Conservation (phyloP, 2,888 invertebrate genomes). For the Sisyra terminalis region DNA sequence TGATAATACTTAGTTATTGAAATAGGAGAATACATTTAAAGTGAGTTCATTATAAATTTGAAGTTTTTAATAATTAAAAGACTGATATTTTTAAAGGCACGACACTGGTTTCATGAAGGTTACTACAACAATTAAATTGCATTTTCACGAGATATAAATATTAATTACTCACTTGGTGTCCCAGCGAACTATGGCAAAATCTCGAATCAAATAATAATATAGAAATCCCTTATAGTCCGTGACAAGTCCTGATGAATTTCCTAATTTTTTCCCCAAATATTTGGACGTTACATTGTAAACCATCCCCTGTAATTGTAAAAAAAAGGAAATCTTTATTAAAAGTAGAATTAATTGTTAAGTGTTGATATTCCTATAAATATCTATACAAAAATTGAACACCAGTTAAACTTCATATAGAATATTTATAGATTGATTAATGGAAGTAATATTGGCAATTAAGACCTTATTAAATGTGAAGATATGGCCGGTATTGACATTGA, state of each 20-base stretch:
- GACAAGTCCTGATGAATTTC: slow-evolving; percentile 25
- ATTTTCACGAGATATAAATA: neutral
- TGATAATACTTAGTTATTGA: no score
- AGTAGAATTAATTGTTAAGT: no score
- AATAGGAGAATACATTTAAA: no score
- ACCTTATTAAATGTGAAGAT: no score
- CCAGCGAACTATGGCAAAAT: slow-evolving; percentile 30
- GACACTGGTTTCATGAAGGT: neutral
- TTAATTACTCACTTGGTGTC: slow-evolving; percentile 20
- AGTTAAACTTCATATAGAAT: no score
- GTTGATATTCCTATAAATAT: no score
- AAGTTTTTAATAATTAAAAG: no score
- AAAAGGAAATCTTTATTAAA: neutral
- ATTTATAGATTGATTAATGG: no score
- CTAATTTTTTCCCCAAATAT: slow-evolving; percentile 26
- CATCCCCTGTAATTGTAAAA: slow-evolving; percentile 12
- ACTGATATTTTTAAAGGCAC: neutral
- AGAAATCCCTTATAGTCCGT: slow-evolving; percentile 26
- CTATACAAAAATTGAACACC: slow-evolving; percentile 1
- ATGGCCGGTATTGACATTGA: no score
- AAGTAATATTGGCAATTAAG: no score
- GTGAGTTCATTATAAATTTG: no score
- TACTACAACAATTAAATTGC: slow-evolving; percentile 1
- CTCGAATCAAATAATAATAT: slow-evolving; percentile 27
- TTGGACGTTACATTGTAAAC: slow-evolving; percentile 14